These are phyloP conservation scores for Geopemphigus sp. DNA, from an alignment of 1,140 invertebrate genomes.

Conservation along the genomic window DNA sequence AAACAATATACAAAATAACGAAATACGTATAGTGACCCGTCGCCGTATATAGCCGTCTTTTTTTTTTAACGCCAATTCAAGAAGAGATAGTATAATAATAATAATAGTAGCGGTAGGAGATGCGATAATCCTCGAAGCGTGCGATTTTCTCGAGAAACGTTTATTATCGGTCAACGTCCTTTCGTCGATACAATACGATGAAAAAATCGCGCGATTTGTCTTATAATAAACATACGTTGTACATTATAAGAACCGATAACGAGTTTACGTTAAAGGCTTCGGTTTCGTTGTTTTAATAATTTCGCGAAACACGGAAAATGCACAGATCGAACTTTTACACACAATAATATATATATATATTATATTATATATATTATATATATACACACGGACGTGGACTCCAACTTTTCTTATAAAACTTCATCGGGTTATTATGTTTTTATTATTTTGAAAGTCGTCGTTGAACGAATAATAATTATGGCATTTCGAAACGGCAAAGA, in stretches of 20 bases:
- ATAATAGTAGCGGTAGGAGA: too few relatives aligned
- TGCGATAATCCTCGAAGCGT: not conserved
- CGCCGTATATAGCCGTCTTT: not conserved
- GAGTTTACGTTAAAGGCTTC: not conserved
- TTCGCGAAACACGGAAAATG: too few relatives aligned
- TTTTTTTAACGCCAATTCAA: not conserved
- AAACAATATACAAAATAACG: too few relatives aligned
- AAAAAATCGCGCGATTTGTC: not conserved
- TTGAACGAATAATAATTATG: too few relatives aligned
- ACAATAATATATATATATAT: not conserved
- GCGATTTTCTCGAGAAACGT: conserved; percentile 16
- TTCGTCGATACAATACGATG: too few relatives aligned
- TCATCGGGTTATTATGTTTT: too few relatives aligned
- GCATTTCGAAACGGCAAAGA: too few relatives aligned
- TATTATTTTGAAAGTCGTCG: too few relatives aligned
- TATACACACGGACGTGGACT: not conserved
- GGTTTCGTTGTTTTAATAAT: not conserved
- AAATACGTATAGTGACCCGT: not conserved
- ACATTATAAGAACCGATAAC: not conserved
- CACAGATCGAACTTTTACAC: not conserved
- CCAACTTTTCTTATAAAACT: not conserved
- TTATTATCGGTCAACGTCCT: conserved; percentile 24
- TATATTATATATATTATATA: too few relatives aligned
- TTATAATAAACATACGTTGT: not conserved
- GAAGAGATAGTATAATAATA: too few relatives aligned